phyloP scores from a whole-genome alignment of 1,140 invertebrate species.

The Scaptomyza pallida region DNA sequence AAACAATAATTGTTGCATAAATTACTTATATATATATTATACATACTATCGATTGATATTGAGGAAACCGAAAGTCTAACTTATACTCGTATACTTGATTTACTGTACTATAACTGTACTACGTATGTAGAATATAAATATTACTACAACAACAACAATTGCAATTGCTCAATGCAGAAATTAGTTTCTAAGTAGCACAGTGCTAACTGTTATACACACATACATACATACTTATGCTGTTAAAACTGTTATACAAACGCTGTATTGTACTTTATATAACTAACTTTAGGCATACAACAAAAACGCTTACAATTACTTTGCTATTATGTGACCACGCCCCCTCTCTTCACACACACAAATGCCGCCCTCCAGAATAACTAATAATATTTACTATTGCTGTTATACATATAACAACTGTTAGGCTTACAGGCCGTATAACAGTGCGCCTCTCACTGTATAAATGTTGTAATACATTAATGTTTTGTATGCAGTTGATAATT shows the following conservation, averaged over 20 bases:
- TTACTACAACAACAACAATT: slow-evolving; percentile 27
- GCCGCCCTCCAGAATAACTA: slow-evolving; percentile 19
- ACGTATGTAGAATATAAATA: slow-evolving; percentile 25
- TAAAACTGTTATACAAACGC: slow-evolving; percentile 61
- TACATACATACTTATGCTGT: slow-evolving; percentile 53
- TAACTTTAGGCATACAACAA: slow-evolving; percentile 21
- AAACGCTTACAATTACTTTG: slow-evolving; percentile 44
- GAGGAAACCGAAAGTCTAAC: slow-evolving; percentile 50
- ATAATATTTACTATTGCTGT: slow-evolving; percentile 31
- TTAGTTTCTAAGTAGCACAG: slow-evolving; percentile 47
- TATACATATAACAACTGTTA: slow-evolving; percentile 28
- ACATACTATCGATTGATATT: slow-evolving; percentile 23
- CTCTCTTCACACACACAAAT: neutral
- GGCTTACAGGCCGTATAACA: slow-evolving; percentile 35
- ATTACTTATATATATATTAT: slow-evolving; percentile 21
- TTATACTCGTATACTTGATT: slow-evolving; percentile 19
- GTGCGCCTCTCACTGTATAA: slow-evolving; percentile 32
- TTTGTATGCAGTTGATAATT: slow-evolving; percentile 62
- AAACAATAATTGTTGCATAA: slow-evolving; percentile 20
- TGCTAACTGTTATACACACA: slow-evolving; percentile 71
- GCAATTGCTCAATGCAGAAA: slow-evolving; percentile 50
- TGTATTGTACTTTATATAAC: slow-evolving; percentile 42
- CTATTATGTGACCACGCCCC: slow-evolving; percentile 11
- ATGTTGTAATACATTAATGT: slow-evolving; percentile 36
- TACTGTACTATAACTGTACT: slow-evolving; percentile 13